These are phyloP conservation scores for Heloderma charlesbogerti DNA, from an alignment of 2,113 vertebrate genomes.

Conservation along the genomic window DNA sequence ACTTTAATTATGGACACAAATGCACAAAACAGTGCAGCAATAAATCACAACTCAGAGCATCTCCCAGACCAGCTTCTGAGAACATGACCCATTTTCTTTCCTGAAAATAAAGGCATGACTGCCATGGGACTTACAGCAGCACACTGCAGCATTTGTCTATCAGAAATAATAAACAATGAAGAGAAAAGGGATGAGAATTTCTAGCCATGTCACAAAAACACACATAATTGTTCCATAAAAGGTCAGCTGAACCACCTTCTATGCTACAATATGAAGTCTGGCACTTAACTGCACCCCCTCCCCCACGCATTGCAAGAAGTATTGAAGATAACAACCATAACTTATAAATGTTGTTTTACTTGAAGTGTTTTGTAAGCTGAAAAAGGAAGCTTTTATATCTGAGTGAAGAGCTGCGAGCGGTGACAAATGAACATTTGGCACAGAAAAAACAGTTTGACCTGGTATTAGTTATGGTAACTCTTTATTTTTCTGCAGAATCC, in stretches of 20 bases:
- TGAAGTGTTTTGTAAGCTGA: neutral
- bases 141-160: neutral
- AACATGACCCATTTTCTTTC: constrained; percentile 32
- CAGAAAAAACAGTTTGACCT: neutral
- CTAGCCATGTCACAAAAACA: neutral
- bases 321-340: neutral
- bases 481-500: neutral
- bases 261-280: neutral
- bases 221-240: neutral
- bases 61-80: constrained; percentile 2
- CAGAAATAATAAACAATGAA: constrained; percentile 21
- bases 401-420: no score
- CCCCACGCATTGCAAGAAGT: neutral
- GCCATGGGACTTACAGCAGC: neutral
- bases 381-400: neutral
- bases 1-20: constrained; percentile 9
- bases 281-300: no score
- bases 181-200: neutral
- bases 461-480: neutral
- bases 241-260: neutral
- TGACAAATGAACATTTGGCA: neutral
- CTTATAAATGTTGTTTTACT: neutral
- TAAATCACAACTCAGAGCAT: neutral
- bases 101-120: constrained; percentile 43
- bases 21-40: neutral